phyloP scores from a whole-genome alignment of 2,888 invertebrate genomes.

The Trichogramma evanescens region DNA sequence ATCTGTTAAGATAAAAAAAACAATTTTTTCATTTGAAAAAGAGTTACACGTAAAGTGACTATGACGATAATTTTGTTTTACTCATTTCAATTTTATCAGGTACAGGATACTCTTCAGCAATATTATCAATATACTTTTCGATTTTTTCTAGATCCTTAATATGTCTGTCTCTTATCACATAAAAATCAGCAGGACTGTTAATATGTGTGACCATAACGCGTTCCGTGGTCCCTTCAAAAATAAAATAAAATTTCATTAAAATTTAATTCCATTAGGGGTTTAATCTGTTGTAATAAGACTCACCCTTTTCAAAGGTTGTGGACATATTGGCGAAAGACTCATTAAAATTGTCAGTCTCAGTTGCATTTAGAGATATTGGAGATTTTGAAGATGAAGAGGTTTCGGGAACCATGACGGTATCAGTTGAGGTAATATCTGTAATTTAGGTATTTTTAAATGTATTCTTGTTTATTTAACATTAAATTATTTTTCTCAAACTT shows the following conservation, averaged over 20 bases:
- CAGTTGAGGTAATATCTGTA: no score
- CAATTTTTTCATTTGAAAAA: background rate
- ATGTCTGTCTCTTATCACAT: conserved; percentile 47
- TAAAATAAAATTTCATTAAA: background rate
- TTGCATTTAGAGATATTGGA: no score
- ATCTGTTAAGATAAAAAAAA: conserved; percentile 43
- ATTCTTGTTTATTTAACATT: no score
- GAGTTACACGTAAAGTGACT: background rate
- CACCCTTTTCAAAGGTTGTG: background rate
- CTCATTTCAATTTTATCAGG: background rate
- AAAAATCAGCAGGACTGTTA: conserved; percentile 58
- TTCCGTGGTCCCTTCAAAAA: conserved; percentile 10
- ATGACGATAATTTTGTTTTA: background rate
- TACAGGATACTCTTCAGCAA: conserved; percentile 11
- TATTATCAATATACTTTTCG: conserved; percentile 22
- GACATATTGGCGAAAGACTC: background rate
- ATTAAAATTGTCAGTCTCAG: background rate
- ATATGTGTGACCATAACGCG: conserved; percentile 51
- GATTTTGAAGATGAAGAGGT: no score
- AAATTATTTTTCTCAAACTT: no score
- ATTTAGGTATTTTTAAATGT: no score
- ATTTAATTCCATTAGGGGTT: background rate
- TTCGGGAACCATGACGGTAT: background rate
- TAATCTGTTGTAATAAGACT: no score
- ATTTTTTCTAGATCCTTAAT: conserved; percentile 18